Base-by-base conservation (phyloP, 2,113 vertebrate species). In the Pundamilia nyererei region DNA sequence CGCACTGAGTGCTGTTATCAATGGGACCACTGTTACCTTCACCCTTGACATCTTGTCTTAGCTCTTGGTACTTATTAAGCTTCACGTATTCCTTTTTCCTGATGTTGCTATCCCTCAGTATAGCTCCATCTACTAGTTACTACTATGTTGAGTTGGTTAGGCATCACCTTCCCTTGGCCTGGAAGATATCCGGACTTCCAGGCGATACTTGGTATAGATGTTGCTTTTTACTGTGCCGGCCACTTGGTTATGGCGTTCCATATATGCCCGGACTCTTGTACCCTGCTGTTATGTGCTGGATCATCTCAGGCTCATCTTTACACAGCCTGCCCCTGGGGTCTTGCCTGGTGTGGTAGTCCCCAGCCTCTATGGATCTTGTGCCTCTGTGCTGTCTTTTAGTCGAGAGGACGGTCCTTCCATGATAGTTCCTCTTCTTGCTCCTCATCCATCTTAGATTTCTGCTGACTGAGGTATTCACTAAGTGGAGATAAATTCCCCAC, bases 221-320 rank as follows among this genome's bases (percentile, higher is more conserved):
- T 53, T 3, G 19, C 51, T 53, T 0, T 53, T 21, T 21, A 21
- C 51, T 53, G 3, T 51, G 49, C 0, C 0, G 9, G 49, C 49
- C 49, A 53, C 49, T 53, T 53, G 19, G 49, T 53, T 53, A 53
- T 53, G 51, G 9, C 9, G 0, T 21, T 6, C 51, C 51, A 2
- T 53, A 3, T 53, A 53, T 21, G 19, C 45, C 45, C 4, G 1
- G 45, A 47, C 45, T 47, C 45, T 47, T 47, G 45, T 9, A 53
- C 19, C 51, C 51, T 53, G 51, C 19, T 53, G 1, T 53, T 53
- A n/a, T 53, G 49, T 53, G 49, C 19, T 53, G 2, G 49, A n/a
- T 53, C 0, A 1, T 53, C n/a, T 21, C 51, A 24, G 53, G 1
- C 0, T 2, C 53, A 54, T 12, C 53, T 12, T 54, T 54, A 54